Base-by-base conservation (phyloP, 2,797 vertebrate species). In the Cryptoprocta ferox region DNA sequence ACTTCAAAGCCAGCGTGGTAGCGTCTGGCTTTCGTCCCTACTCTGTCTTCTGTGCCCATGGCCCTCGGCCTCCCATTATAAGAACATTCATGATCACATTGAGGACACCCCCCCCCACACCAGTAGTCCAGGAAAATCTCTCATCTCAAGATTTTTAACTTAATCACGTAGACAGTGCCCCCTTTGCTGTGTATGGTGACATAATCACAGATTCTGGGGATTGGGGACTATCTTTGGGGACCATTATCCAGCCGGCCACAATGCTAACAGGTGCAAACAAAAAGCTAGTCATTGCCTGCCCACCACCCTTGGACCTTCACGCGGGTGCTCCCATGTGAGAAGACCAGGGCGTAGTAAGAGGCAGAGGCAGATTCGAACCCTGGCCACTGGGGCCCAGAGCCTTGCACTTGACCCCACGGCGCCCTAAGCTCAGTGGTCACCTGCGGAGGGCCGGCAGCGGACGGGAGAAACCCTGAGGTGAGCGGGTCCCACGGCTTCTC, bases 401-500 rank as follows among this genome's bases (percentile, higher is more conserved):
- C 71, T 61, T 32, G 50, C 10, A 2, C n/a, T 35, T 18, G 26
- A 68, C 14, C 63, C 26, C 11, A 4, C 0, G 5, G 45, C 2
- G 0, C 26, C 70, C 42, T 3, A 9, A 71, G 61, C 21, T 39
- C 26, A 5, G 4, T 3, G 0, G 39, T 3, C 18, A 0, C 6
- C 42, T 30, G 18, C 6, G 1, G 18, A 61, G 28, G 0, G 2
- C 4, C 24, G 35, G 30, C 28, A 1, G 0, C 30, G 18, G 48
- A 37, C 0, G 0, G 70, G 13, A 61, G 63, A 35, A 32, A 16
- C 48, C 5, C 5, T 1, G 0, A 5, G 21, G 66, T 35, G 16
- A 21, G 14, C 0, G 0, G 15, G 18, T 21, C 50, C 0, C 28
- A 24, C 21, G 8, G 7, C 28, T 0, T 42, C 59, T 26, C 0